These are phyloP conservation scores for Andrena haemorrhoa DNA, from an alignment of 2,888 invertebrate species.

Conservation along the genomic window DNA sequence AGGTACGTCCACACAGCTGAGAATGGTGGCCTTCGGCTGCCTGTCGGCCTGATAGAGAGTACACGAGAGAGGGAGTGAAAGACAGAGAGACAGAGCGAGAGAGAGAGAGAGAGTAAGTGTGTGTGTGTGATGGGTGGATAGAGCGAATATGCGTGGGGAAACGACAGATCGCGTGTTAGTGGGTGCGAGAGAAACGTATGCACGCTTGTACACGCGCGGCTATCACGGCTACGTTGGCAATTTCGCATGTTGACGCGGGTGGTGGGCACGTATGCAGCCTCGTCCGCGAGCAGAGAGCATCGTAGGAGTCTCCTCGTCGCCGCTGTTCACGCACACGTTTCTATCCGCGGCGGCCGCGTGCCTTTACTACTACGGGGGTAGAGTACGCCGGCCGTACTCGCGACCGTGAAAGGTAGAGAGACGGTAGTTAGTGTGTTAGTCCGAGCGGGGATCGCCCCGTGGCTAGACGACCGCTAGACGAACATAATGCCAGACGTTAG, in stretches of 20 bases:
- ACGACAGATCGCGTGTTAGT: slow-evolving; percentile 49
- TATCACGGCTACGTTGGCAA: slow-evolving; percentile 35
- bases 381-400: slow-evolving; percentile 31
- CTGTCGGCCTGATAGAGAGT: slow-evolving; percentile 64
- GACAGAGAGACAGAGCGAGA: slow-evolving; percentile 2
- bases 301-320: background rate
- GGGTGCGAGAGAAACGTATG: slow-evolving; percentile 27
- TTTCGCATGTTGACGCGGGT: slow-evolving; percentile 4
- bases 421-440: slow-evolving; percentile 58
- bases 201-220: background rate
- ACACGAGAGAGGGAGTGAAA: slow-evolving; percentile 26
- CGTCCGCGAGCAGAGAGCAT: slow-evolving; percentile 16
- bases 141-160: slow-evolving; percentile 45
- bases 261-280: slow-evolving; percentile 32
- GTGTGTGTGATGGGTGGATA: slow-evolving; percentile 20
- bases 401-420: slow-evolving; percentile 53
- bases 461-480: slow-evolving; percentile 84
- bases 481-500: slow-evolving; percentile 78
- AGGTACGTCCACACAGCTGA: slow-evolving; percentile 77
- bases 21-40: slow-evolving; percentile 73
- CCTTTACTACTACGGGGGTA: slow-evolving; percentile 16
- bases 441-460: slow-evolving; percentile 65
- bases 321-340: slow-evolving; percentile 1
- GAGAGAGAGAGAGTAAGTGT: background rate
- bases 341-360: background rate